Base-by-base conservation (phyloP, 1,140 invertebrate genomes). In the Calosoma granatense region DNA sequence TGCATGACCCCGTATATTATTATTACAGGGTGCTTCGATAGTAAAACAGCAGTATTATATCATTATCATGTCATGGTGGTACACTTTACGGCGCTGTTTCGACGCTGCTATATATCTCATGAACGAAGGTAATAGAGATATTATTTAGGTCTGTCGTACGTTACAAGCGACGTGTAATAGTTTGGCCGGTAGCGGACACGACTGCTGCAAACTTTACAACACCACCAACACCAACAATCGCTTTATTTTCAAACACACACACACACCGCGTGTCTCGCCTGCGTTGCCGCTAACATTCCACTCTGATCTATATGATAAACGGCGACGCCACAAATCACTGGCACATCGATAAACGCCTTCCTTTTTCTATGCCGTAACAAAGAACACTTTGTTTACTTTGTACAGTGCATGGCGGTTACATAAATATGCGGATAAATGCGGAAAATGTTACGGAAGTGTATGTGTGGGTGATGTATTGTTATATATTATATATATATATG, bases 141-240 rank as follows among this genome's bases (percentile, higher is more conserved):
- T 47, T 47, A 47, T 47, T 11, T 47, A 47, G 41, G 41, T 17
- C 17, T 47, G 41, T 47, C 41, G 15, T 47, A 47, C 9, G 41
- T 47, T 17, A 47, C 15, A 3, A 12, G 15, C 17, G 41, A 47
- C 41, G 41, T 47, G 17, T 47, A 47, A 47, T 47, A 47, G 41
- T 47, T 47, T 47, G 15, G 41, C 41, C 41, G 41, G 41, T 47
- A 47, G 41, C 41, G 17, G 17, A 9, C 41, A 47, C 41, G 41
- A 47, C 15, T 17, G 9, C 41, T 12, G 15, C 41, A 47, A 17
- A 9, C 17, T 47, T 47, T 12, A n/a, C n/a, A n/a, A n/a, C n/a
- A n/a, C n/a, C n/a, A n/a, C n/a, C n/a, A n/a, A n/a, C n/a, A n/a
- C n/a, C 41, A 47, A 47, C 17, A 47, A 47, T 47, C 41, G 41